phyloP scores from a whole-genome alignment of 1,140 invertebrate species.

The Aphidius gifuensis region DNA sequence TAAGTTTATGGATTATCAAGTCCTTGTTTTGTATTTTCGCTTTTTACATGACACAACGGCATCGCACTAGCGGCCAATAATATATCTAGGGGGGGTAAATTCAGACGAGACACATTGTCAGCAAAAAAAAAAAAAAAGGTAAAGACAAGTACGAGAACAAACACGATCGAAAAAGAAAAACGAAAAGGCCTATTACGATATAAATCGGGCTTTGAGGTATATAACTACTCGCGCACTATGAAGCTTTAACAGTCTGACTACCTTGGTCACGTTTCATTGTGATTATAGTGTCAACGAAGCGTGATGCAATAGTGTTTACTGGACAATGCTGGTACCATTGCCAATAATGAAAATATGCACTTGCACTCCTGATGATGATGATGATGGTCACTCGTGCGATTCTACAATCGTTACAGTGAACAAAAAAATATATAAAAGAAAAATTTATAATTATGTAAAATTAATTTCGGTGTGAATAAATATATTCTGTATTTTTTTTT shows the following conservation, averaged over 20 bases:
- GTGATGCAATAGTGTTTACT: constrained; percentile 31
- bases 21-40: too few species aligned
- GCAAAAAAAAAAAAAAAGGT: constrained; percentile 9
- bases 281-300: constrained; percentile 50
- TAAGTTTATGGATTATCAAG: too few species aligned
- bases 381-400: neutral
- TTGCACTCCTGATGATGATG: neutral
- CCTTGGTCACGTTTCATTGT: constrained; percentile 54
- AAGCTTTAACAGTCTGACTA: constrained; percentile 26
- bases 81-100: too few species aligned
- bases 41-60: too few species aligned
- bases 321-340: constrained; percentile 16
- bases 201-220: constrained; percentile 48
- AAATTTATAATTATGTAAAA: too few species aligned
- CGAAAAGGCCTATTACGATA: constrained; percentile 33
- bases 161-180: constrained; percentile 22
- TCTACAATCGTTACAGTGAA: too few species aligned
- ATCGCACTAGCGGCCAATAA: too few species aligned
- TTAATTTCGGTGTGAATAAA: too few species aligned
- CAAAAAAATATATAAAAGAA: too few species aligned
- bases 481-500: too few species aligned
- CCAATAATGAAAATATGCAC: neutral
- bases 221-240: constrained; percentile 31
- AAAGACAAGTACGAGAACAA: too few species aligned
- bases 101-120: neutral